Conservation (phyloP, 1,140 invertebrate species). For the Drosophila nasuta region DNA sequence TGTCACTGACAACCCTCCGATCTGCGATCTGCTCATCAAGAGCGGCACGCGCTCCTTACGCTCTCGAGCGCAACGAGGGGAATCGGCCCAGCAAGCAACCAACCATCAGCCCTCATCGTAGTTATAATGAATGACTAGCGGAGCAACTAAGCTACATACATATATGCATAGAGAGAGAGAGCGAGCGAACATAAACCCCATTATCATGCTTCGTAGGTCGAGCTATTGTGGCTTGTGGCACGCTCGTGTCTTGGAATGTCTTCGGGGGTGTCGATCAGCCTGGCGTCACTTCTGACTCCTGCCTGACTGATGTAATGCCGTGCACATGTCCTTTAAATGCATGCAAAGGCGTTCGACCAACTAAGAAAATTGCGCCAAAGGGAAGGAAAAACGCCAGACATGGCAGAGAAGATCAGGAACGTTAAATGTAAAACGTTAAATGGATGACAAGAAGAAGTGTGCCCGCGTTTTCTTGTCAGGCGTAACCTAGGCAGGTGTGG, state of each 20-base stretch:
- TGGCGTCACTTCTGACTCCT: slow-evolving; percentile 2
- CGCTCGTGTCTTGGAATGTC: slow-evolving; percentile 68
- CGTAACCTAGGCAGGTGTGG: slow-evolving; percentile 78
- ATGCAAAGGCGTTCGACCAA: slow-evolving; percentile 24
- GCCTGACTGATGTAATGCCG: slow-evolving; percentile 48
- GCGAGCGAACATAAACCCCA: slow-evolving; percentile 40
- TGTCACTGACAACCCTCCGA: slow-evolving; percentile 31
- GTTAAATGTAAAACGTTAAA: slow-evolving; percentile 76
- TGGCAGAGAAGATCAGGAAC: slow-evolving; percentile 38
- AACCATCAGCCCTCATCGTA: slow-evolving; percentile 65
- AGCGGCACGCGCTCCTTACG: slow-evolving; percentile 50
- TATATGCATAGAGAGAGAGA: slow-evolving; percentile 6
- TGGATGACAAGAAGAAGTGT: slow-evolving; percentile 59
- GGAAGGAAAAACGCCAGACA: slow-evolving; percentile 11
- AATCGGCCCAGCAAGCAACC: slow-evolving; percentile 16
- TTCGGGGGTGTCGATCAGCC: slow-evolving; percentile 29
- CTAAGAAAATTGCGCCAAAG: slow-evolving; percentile 74
- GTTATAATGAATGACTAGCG: slow-evolving; percentile 63
- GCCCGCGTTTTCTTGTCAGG: slow-evolving; percentile 68
- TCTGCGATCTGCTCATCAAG: not conserved
- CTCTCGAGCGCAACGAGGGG: slow-evolving; percentile 65
- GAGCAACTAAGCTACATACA: not conserved
- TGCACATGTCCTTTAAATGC: slow-evolving; percentile 73
- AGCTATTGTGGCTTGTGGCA: slow-evolving; percentile 48
- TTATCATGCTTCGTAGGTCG: slow-evolving; percentile 36